These are phyloP conservation scores for Prosopocoilus inquinatus DNA, from an alignment of 2,888 invertebrate genomes.

Conservation along the genomic window DNA sequence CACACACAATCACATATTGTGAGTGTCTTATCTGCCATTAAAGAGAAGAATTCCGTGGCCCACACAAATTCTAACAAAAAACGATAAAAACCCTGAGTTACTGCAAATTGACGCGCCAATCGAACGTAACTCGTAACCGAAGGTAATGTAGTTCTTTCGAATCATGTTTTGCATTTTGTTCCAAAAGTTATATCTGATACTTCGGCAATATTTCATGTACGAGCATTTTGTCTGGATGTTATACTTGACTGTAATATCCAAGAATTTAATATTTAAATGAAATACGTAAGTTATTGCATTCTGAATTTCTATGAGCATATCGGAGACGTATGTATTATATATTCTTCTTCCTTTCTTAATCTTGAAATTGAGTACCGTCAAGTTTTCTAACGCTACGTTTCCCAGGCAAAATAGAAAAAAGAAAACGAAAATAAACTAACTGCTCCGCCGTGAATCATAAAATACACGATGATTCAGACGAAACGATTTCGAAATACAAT, in stretches of 20 bases:
- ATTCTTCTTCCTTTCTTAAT: background rate
- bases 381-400: no score
- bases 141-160: background rate
- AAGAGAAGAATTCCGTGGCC: slow-evolving; percentile 9
- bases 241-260: slow-evolving; percentile 10
- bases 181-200: slow-evolving; percentile 6
- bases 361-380: background rate
- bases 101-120: slow-evolving; percentile 30
- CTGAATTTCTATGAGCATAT: slow-evolving; percentile 12
- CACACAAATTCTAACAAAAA: background rate
- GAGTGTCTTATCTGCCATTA: slow-evolving; percentile 5
- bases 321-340: slow-evolving; percentile 2
- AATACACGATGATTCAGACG: no score
- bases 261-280: slow-evolving; percentile 17
- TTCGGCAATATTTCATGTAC: slow-evolving; percentile 11
- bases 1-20: no score
- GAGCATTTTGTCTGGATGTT: slow-evolving; percentile 10
- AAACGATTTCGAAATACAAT: no score
- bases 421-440: no score
- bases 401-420: no score
- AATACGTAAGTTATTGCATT: slow-evolving; percentile 16
- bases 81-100: slow-evolving; percentile 28
- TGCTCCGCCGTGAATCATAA: no score
- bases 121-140: slow-evolving; percentile 7
- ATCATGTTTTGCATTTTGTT: slow-evolving; percentile 10